Percentiles rank a stretch among this genome's conserved stretches.
Evolutionary conservation across 2,113 vertebrate genomes (phyloP).

Genomic region (Sialia sialis): DNA sequence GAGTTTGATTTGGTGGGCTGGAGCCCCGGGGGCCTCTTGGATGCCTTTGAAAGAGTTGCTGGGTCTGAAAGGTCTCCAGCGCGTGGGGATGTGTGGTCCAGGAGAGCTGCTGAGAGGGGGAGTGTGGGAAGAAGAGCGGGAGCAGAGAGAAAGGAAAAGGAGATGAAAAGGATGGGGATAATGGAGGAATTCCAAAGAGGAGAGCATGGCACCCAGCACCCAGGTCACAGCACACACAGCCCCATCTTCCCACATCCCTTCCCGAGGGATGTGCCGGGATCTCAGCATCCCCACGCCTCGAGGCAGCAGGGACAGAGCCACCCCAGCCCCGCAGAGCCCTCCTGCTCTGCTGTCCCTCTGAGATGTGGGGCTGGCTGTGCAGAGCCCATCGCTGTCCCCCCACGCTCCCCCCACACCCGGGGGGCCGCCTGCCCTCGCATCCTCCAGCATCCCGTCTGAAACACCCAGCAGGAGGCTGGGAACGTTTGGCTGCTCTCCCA

Average conservation of each 20-base stretch:
- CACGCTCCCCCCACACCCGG: not conserved
- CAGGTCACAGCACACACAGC: not conserved
- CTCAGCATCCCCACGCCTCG: not conserved
- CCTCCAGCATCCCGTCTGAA: not conserved
- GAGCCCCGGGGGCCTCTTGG: not conserved
- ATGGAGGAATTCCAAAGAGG: not conserved
- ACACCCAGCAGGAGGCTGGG: constrained; percentile 51
- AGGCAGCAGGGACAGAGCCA: not conserved
- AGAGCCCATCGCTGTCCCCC: not conserved
- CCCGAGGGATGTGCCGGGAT: fast-evolving
- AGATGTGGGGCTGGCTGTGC: fast-evolving
- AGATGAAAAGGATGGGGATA: not conserved
- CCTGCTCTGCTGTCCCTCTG: fast-evolving
- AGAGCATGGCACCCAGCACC: not conserved
- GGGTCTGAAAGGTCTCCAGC: not conserved
- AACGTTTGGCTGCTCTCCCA: constrained; percentile 56
- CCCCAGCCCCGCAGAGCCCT: not conserved
- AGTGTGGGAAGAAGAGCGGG: not conserved
- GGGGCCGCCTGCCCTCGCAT: not conserved
- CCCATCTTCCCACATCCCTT: fast-evolving
- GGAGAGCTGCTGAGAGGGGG: not conserved
- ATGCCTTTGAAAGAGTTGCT: not conserved
- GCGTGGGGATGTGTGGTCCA: not conserved
- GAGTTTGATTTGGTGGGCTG: constrained; percentile 45
- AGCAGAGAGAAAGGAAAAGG: not conserved